A percentile compares a stretch with the other conserved stretches of the same genome.
Evolutionary conservation across 2,797 vertebrate species (phyloP).

Genomic region (Malurus leucopterus): DNA sequence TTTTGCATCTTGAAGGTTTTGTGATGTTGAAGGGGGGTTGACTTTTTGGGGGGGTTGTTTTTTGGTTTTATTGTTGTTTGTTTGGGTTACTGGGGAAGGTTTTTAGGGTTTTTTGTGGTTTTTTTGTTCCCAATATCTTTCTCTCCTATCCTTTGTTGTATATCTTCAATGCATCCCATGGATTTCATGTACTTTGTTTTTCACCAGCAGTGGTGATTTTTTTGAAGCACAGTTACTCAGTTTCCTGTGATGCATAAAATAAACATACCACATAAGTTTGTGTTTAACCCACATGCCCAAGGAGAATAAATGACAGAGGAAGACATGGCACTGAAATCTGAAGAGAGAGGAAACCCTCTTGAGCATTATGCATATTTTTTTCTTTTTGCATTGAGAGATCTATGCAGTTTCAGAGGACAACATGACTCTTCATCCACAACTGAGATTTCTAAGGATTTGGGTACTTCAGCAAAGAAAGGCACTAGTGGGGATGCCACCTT

Average conservation of each 20-base stretch:
- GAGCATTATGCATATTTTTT: not conserved
- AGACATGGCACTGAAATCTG: not conserved
- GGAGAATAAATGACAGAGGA: not conserved
- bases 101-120: not conserved
- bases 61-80: not conserved
- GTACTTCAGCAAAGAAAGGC: not conserved
- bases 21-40: rapidly evolving
- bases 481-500: not conserved
- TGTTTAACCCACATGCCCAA: not conserved
- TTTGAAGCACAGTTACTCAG: not conserved
- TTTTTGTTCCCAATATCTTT: not conserved
- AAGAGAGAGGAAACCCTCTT: not conserved
- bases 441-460: not conserved
- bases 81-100: not conserved
- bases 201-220: not conserved
- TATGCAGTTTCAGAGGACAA: not conserved
- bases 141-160: not conserved
- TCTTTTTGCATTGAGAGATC: not conserved
- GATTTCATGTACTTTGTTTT: not conserved
- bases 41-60: no score
- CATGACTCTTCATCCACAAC: not conserved
- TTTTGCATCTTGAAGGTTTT: not conserved
- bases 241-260: not conserved
- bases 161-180: not conserved
- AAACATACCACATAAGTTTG: not conserved